Conservation (phyloP, 2,888 invertebrate genomes). For the Erebia palarica region DNA sequence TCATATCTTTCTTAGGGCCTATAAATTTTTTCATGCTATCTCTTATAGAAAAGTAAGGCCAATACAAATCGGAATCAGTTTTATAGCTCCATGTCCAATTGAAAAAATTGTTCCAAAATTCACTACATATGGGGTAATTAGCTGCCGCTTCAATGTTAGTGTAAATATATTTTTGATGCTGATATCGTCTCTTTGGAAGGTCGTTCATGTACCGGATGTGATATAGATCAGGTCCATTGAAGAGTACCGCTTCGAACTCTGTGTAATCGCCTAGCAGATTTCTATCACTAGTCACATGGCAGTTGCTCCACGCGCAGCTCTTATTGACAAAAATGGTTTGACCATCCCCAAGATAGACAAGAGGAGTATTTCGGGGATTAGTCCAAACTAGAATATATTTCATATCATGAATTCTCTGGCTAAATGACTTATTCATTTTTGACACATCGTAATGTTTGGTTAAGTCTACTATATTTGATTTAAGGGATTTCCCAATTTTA, state of each 20-base stretch:
- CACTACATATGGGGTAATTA: conserved; percentile 55
- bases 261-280: conserved; percentile 50
- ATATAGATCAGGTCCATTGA: conserved; percentile 58
- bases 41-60: conserved; percentile 19
- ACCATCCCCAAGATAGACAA: conserved; percentile 57
- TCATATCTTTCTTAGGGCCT: conserved; percentile 52
- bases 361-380: conserved; percentile 52
- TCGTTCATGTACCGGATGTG: conserved; percentile 42
- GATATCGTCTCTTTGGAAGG: conserved; percentile 49
- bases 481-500: background rate
- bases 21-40: conserved; percentile 52
- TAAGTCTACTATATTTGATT: background rate
- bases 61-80: conserved; percentile 4
- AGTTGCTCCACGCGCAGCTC: conserved; percentile 60
- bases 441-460: background rate
- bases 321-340: conserved; percentile 53
- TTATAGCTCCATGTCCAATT: conserved; percentile 46
- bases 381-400: conserved; percentile 68
- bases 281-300: conserved; percentile 59
- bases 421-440: background rate
- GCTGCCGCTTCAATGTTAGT: conserved; percentile 61
- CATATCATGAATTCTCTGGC: conserved; percentile 24
- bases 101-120: conserved; percentile 57
- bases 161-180: conserved; percentile 62
- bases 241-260: conserved; percentile 59